Evolutionary conservation across 2,113 vertebrate genomes (phyloP).

Genomic region (Turdus rufiventris): DNA sequence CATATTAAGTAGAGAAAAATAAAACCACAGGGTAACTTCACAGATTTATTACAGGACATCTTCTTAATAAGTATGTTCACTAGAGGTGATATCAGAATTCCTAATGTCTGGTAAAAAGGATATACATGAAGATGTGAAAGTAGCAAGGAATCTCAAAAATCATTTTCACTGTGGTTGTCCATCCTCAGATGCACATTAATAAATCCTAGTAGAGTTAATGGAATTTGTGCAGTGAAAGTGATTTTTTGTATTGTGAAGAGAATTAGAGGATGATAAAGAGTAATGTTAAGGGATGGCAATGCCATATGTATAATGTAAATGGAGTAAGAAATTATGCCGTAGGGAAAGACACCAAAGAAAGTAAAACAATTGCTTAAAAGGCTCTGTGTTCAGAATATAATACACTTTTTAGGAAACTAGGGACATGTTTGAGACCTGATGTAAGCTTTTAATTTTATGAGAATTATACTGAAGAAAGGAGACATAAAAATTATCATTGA

Average conservation of each 20-base stretch:
- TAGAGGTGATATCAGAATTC: not conserved
- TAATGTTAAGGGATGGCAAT: not conserved
- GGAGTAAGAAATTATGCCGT: not conserved
- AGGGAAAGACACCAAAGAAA: not conserved
- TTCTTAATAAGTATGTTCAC: not conserved
- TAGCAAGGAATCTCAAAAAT: not conserved
- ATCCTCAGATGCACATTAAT: not conserved
- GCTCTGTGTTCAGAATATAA: not conserved
- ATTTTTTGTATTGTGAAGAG: not conserved
- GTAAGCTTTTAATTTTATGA: not conserved
- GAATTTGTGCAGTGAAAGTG: not conserved
- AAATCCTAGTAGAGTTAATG: constrained; percentile 13
- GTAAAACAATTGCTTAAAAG: not conserved
- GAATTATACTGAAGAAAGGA: not conserved
- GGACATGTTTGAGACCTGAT: not conserved
- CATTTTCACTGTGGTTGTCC: not conserved
- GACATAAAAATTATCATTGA: not conserved
- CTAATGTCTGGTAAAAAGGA: not conserved
- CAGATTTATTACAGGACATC: not conserved
- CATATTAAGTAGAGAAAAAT: not conserved
- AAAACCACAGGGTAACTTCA: not conserved
- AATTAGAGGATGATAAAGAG: not conserved
- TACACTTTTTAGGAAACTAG: not conserved
- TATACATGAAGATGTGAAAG: not conserved
- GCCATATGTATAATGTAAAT: not conserved